A percentile compares a stretch with the other conserved stretches of the same genome.
Conservation (phyloP, 2,888 invertebrate genomes). For the Drosophila niveifrons region DNA sequence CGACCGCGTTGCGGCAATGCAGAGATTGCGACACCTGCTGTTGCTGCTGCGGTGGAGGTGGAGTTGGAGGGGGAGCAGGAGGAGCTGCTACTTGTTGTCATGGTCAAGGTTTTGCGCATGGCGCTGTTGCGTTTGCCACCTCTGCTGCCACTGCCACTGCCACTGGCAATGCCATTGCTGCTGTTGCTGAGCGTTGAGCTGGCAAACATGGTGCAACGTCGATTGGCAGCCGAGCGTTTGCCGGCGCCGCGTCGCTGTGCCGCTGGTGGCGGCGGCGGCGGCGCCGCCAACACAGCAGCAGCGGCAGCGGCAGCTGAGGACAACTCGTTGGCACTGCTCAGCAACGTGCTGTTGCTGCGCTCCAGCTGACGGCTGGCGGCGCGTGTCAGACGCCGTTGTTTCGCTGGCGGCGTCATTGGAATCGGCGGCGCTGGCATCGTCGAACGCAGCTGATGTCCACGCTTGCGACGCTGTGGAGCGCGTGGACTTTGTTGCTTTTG, state of each 20-base stretch:
- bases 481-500: conserved; percentile 17
- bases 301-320: neutral
- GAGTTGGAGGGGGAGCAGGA: too few species aligned
- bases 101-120: conserved; percentile 10
- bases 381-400: conserved; percentile 56
- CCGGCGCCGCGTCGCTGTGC: conserved; percentile 11
- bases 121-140: neutral
- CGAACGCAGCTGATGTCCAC: conserved; percentile 48
- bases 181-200: neutral
- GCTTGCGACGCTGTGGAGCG: conserved; percentile 43
- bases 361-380: conserved; percentile 28
- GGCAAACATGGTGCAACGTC: conserved; percentile 23
- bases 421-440: conserved; percentile 57
- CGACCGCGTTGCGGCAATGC: neutral
- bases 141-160: neutral
- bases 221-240: conserved; percentile 16
- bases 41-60: too few species aligned
- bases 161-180: neutral
- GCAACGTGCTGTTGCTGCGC: neutral
- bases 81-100: neutral
- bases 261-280: neutral
- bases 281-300: neutral
- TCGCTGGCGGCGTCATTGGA: conserved; percentile 16
- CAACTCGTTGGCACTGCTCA: too few species aligned
- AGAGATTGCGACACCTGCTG: too few species aligned